Conservation (phyloP, 2,113 vertebrate species). For the Choloepus hoffmanni region DNA sequence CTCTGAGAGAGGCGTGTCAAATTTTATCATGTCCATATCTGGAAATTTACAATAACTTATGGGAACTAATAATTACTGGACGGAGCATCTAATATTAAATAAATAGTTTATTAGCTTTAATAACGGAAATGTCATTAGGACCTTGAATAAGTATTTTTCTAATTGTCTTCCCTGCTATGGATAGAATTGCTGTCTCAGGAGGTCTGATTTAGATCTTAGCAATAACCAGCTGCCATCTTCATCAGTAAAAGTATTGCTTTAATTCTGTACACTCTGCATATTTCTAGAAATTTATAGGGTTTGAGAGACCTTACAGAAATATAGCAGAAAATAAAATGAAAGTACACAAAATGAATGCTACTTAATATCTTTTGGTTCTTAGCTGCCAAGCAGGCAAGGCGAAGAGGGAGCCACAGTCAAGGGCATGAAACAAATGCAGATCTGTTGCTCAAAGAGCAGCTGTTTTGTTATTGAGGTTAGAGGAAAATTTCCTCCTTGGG, state of each 20-base stretch:
- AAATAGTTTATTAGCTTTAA: neutral
- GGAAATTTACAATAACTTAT: neutral
- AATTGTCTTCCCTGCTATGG: neutral
- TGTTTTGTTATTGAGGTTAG: neutral
- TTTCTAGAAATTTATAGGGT: neutral
- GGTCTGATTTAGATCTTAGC: conserved; percentile 2
- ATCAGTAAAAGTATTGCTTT: neutral
- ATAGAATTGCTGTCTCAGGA: conserved; percentile 20
- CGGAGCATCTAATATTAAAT: neutral
- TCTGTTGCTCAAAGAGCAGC: accelerated
- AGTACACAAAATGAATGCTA: neutral
- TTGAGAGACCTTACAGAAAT: neutral
- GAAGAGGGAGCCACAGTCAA: neutral
- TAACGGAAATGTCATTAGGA: neutral
- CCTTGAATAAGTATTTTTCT: neutral
- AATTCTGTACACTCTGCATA: neutral
- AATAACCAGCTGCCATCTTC: neutral
- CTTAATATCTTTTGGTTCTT: neutral
- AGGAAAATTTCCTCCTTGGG: neutral
- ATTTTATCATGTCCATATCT: neutral
- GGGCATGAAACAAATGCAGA: neutral
- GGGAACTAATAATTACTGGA: neutral
- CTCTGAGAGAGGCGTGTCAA: neutral
- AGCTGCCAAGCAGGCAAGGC: neutral
- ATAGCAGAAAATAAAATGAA: neutral